Evolutionary conservation across 2,113 vertebrate species (phyloP), one percentile per base, ranked within the genome.

Genomic region (Phycodurus eques): DNA sequence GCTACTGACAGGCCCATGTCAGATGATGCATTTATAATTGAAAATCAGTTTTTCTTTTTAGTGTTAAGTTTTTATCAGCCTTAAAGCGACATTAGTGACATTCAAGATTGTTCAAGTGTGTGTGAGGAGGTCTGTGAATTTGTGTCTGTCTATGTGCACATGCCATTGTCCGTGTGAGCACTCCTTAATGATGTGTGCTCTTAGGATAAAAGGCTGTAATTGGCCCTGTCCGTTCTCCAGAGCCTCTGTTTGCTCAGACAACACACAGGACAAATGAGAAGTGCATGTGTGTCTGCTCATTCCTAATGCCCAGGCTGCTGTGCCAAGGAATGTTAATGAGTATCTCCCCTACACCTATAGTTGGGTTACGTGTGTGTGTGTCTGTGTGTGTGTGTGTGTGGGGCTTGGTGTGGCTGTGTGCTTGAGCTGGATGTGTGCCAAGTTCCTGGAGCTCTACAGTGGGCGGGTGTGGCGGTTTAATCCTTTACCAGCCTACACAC

Each of bases 231-330:
- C 82, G 81, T 85, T 70, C 83, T 82, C 80, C 62, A 70, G 63
- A 79, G 74, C 84, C 72, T 82, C 77, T 90, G 85, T 92, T 92
- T 92, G 86, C 90, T 92, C 85, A 87, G 87, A 88, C 85, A 89
- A 89, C 87, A 86, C 80, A 33, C 75, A 61, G 87, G 79, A 84
- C 90, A 92, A 90, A 88, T 82, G 80, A 77, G 73, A 77, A 63
- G 62, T 70, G 76, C 67, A 67, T 75, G 74, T 74, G 69, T 75
- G 74, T 39, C 53, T 4, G 74, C 59, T 62, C 72, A 61, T 79
- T 72, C 51, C 67, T 70, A 73, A 62, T 68, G 22, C 77, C 42
- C 51, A 63, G 81, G 81, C 71, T 46, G 22, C 78, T 70, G 27
- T 56, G 61, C 54, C 51, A 61, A 69, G 78, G 87, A 88, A 87